phyloP scores from a whole-genome alignment of 2,113 vertebrate genomes.

The Melanocharis versteri region DNA sequence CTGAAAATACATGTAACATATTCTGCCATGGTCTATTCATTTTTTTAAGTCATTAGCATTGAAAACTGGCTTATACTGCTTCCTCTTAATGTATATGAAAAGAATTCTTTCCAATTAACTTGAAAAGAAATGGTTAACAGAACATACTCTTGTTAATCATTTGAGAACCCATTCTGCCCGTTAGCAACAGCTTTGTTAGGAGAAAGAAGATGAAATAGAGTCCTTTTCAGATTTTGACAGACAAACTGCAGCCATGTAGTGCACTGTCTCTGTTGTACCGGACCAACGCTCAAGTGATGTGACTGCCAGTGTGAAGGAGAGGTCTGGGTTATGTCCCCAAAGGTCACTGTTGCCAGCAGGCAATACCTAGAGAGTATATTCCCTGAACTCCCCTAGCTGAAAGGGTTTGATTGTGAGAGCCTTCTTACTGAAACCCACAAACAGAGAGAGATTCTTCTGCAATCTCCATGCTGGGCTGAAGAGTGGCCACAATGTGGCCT shows the following conservation, averaged over 20 bases:
- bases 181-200: not conserved
- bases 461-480: not conserved
- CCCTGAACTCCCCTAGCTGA: not conserved
- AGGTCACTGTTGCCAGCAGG: conserved; percentile 43
- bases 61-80: not conserved
- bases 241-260: not conserved
- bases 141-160: conserved; percentile 8
- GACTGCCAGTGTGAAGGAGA: not conserved
- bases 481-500: not conserved
- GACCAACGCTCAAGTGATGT: not conserved
- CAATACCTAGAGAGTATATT: conserved; percentile 30
- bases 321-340: conserved; percentile 35
- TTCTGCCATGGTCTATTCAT: not conserved
- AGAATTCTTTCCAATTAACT: not conserved
- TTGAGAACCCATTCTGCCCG: conserved; percentile 10
- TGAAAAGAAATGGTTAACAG: not conserved
- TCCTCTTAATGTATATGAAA: not conserved
- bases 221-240: conserved; percentile 26
- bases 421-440: not conserved
- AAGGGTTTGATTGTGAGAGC: conserved; percentile 42
- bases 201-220: conserved; percentile 1
- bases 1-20: not conserved
- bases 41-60: not conserved
- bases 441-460: conserved; percentile 48
- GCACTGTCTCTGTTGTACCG: not conserved